Base-by-base conservation (phyloP, 2,888 invertebrate genomes). In the Acronicta alni region DNA sequence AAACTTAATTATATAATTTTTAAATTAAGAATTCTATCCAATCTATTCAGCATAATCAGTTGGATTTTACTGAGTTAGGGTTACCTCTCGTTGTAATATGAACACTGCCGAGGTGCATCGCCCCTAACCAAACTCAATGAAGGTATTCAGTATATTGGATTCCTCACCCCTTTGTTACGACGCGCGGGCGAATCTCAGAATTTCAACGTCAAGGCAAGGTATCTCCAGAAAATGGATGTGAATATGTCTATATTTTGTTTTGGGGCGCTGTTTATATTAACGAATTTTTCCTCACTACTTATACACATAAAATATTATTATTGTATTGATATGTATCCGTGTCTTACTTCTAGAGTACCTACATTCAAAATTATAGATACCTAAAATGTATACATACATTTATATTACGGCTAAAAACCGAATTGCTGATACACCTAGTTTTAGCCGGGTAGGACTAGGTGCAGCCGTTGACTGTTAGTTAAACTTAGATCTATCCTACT, bases 71-170 rank as follows among this genome's bases (percentile, higher is more conserved):
- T 10, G 18, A 17, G 15, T 30, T 14, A 38, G 15, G 14, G 16
- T 20, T 32, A 17, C 20, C 15, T 9, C 7, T 14, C 26, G 7
- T n/a, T 37, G 15, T 63, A 57, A 65, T 67, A 63, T 65, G 59
- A 68, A 62, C 48, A 61, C 30, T 43, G 42, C 38, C 35, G 45
- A 55, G 44, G 18, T 67, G 66, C 67, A 73, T 41, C 45, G 26
- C 49, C 51, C 60, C 52, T 56, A 64, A 57, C 52, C 47, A 67
- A 67, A 72, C 57, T 71, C 55, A 64, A 73, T 74, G 48, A 76
- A 72, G 72, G 62, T 67, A 70, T 76, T 71, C 71, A 64, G 60
- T 62, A 73, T 79, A 81, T 77, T 81, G 69, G 44, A 77, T 79
- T 73, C 68, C 68, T 54, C 30, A 41, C 47, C 60, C 68, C 65